Evolutionary conservation across 2,797 vertebrate genomes (phyloP), one percentile per base, ranked within the genome.

Genomic region (Denticeps clupeoides): DNA sequence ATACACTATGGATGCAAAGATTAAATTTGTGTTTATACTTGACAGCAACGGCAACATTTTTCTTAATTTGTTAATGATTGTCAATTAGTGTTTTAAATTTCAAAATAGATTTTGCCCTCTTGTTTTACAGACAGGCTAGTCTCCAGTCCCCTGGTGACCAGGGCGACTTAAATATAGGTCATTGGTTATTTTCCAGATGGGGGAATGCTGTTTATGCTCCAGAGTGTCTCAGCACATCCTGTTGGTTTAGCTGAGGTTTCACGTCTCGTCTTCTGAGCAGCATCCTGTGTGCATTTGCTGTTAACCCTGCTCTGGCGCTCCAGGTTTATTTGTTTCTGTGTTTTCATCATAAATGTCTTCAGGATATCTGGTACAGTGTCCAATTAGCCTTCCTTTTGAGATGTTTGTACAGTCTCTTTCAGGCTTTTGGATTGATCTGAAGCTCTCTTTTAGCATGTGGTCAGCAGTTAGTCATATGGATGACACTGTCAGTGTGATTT

Each of bases 231-330:
- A 46, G 41, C 57, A 41, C 24, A 51, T 53, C 53, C 49, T 48
- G 53, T 57, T 51, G 15, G 23, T 24, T 41, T 51, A 51, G 53
- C 46, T 51, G 46, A 11, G 33, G 24, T 31, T 43, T 27, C 35
- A 16, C 23, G 11, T 46, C 32, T 35, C 27, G 33, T 35, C 33
- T 38, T 38, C 46, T 25, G 32, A 23, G 46, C 46, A 33, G 37
- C 33, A 19, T 37, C 33, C 33, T 37, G 33, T 18, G 15, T 35
- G 15, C 15, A 35, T 35, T 35, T 15, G 18, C 32, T 35, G 32
- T 9, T 7, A 35, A 8, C 16, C 35, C 7, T 16, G 15, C 12
- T 7, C 13, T 25, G 24, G 35, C 3, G 31, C 2, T 16, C n/a
- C n/a, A n/a, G n/a, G n/a, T n/a, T n/a, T n/a, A n/a, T n/a, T n/a